phyloP scores from a whole-genome alignment of 2,797 vertebrate species.

The Rhinichthys osculus region DNA sequence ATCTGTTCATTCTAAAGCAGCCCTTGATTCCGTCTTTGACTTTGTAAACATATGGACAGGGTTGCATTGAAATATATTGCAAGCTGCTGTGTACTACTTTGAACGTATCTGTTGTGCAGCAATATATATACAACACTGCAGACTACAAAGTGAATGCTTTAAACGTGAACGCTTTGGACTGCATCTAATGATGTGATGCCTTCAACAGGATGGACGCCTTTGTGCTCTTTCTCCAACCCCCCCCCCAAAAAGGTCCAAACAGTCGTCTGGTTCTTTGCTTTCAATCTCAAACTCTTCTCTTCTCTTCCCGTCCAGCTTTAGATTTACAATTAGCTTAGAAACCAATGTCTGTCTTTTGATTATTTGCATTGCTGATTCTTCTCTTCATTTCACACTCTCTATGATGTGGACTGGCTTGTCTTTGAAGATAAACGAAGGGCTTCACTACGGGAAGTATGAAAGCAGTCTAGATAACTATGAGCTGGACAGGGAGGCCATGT shows the following conservation, averaged over 20 bases:
- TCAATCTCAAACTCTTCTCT: conserved; percentile 5
- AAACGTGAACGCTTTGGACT: conserved; percentile 4
- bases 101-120: not conserved
- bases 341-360: conserved; percentile 63
- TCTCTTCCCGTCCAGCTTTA: conserved; percentile 34
- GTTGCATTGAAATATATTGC: not conserved
- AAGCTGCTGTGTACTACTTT: conserved; percentile 4
- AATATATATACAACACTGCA: not conserved
- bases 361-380: conserved; percentile 39
- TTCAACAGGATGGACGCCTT: not conserved
- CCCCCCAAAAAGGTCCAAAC: not conserved
- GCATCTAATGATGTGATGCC: not conserved
- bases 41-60: conserved; percentile 1
- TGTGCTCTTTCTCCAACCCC: not conserved
- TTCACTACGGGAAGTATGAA: not conserved
- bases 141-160: not conserved
- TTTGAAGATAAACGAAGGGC: conserved; percentile 27
- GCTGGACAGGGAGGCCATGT: not conserved
- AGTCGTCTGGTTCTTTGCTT: not conserved
- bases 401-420: conserved; percentile 5
- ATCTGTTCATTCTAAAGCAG: not conserved
- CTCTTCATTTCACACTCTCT: conserved; percentile 26
- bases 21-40: not conserved
- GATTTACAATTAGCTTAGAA: conserved; percentile 62
- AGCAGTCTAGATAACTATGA: not conserved